Percentiles rank a stretch among this genome's conserved stretches.
Conservation (phyloP, 2,888 invertebrate species). For the Trissoscelio sp. region DNA sequence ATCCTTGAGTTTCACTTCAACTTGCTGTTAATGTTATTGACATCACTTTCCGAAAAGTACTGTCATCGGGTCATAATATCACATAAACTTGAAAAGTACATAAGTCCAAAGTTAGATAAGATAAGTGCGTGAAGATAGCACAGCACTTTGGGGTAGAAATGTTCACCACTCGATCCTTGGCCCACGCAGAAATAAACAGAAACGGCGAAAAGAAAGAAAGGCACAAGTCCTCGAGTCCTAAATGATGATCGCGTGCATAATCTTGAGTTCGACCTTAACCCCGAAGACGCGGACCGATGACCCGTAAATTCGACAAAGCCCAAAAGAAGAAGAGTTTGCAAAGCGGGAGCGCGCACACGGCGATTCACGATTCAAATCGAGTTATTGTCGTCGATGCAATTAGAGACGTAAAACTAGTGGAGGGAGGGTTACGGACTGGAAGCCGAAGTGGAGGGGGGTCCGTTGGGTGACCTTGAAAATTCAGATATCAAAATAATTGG, state of each 20-base stretch:
- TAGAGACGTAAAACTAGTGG: slow-evolving; percentile 71
- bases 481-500: slow-evolving; percentile 78
- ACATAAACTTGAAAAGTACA: too few species aligned
- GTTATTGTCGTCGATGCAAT: slow-evolving; percentile 79
- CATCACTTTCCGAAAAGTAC: neutral
- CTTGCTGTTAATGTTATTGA: too few species aligned
- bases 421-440: slow-evolving; percentile 55
- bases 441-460: slow-evolving; percentile 47
- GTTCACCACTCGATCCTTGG: neutral
- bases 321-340: slow-evolving; percentile 33
- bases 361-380: slow-evolving; percentile 80
- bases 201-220: neutral
- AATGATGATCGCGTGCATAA: slow-evolving; percentile 6
- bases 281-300: slow-evolving; percentile 57
- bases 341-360: slow-evolving; percentile 43
- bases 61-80: slow-evolving; percentile 1
- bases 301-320: slow-evolving; percentile 58
- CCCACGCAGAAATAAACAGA: neutral
- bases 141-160: neutral
- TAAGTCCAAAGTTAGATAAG: too few species aligned
- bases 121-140: too few species aligned
- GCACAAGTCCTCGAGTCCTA: neutral
- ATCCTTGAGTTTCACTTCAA: neutral
- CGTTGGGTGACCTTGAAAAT: slow-evolving; percentile 76
- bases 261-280: slow-evolving; percentile 59